Evolutionary conservation across 1,140 invertebrate genomes (phyloP).

Genomic region (Copidosoma floridanum): DNA sequence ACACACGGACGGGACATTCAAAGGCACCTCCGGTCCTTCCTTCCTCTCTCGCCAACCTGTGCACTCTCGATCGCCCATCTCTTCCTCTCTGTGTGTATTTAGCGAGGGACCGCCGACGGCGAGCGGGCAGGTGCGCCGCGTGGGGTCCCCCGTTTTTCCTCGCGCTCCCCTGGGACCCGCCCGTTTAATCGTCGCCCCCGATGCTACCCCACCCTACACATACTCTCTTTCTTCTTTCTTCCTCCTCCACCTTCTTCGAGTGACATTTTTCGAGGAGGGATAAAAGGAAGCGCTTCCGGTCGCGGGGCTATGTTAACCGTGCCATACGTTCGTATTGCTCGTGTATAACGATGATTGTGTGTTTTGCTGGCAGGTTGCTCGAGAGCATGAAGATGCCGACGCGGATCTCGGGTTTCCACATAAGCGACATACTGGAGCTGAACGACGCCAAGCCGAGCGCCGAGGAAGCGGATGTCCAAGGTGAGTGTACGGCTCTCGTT

Average conservation of each 20-base stretch:
- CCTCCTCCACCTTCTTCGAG: background rate
- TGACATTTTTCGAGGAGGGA: background rate
- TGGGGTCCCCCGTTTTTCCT: conserved; percentile 29
- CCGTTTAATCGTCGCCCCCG: background rate
- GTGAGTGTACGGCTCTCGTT: conserved; percentile 38
- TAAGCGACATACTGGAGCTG: conserved; percentile 72
- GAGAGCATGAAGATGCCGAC: conserved; percentile 60
- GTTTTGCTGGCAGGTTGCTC: conserved; percentile 49
- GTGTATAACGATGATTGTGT: background rate
- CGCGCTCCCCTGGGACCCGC: conserved; percentile 27
- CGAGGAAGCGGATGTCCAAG: conserved; percentile 44
- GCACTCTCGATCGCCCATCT: background rate
- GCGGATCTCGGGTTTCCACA: conserved; percentile 69
- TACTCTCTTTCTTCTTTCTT: background rate
- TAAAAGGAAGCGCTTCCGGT: background rate
- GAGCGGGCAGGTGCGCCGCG: conserved; percentile 31
- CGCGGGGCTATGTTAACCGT: too few relatives aligned
- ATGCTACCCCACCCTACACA: background rate
- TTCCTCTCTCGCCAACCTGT: conserved; percentile 10
- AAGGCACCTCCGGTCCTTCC: background rate
- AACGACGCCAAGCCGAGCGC: conserved; percentile 53
- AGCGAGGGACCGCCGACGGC: conserved; percentile 4
- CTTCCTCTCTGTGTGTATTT: too few relatives aligned
- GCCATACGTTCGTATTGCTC: too few relatives aligned
- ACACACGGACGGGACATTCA: conserved; percentile 19